Conservation (phyloP, 2,888 invertebrate genomes). For the Drosophila kanekoi region DNA sequence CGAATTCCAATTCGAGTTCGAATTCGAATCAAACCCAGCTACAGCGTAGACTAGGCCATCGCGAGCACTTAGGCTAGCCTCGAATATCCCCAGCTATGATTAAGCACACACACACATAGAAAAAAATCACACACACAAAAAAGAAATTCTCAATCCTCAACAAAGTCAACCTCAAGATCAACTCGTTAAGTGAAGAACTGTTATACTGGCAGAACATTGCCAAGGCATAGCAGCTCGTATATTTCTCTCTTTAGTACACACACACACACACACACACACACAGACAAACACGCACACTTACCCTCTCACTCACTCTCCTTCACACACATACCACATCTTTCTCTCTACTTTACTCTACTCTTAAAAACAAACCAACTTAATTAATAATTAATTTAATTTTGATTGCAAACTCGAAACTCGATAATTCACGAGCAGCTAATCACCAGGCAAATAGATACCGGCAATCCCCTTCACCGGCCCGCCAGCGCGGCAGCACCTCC, state of each 20-base stretch:
- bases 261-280: conserved; percentile 1
- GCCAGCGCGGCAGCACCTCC: conserved; percentile 86
- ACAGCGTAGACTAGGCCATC: conserved; percentile 89
- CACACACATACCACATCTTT: conserved; percentile 28
- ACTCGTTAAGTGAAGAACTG: conserved; percentile 14
- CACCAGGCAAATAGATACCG: conserved; percentile 87
- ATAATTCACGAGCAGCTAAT: conserved; percentile 83
- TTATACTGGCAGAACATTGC: not conserved
- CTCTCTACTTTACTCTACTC: conserved; percentile 13
- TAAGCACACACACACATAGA: not conserved
- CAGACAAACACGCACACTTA: conserved; percentile 1
- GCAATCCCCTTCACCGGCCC: conserved; percentile 89
- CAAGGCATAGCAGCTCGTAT: conserved; percentile 7
- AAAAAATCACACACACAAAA: not conserved
- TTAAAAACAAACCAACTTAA: conserved; percentile 37
- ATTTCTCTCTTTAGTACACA: conserved; percentile 17
- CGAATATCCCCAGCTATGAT: conserved; percentile 20
- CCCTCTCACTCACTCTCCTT: not conserved
- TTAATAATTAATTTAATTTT: conserved; percentile 83
- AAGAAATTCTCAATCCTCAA: conserved; percentile 18
- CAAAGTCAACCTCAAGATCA: conserved; percentile 25
- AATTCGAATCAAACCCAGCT: conserved; percentile 81
- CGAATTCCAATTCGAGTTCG: conserved; percentile 63
- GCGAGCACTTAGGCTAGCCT: conserved; percentile 85
- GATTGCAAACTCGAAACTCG: conserved; percentile 80